Conservation (phyloP, 1,140 invertebrate genomes). For the Magallana ariakensis region DNA sequence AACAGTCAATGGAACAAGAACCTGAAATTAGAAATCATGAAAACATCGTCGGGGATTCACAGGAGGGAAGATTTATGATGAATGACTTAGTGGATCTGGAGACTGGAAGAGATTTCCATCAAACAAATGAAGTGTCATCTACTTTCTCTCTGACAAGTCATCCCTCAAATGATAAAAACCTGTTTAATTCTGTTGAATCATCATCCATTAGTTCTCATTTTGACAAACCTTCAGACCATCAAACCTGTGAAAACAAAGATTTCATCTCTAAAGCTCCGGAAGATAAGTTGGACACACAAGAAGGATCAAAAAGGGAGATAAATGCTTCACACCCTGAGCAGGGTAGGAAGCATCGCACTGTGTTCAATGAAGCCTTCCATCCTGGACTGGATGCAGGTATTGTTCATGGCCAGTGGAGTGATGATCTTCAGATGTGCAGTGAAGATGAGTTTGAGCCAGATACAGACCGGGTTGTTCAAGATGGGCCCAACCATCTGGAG, state of each 20-base stretch:
- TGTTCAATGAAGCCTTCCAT: neutral
- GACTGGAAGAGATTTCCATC: neutral
- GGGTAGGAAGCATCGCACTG: neutral
- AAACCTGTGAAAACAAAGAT: neutral
- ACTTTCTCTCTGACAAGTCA: neutral
- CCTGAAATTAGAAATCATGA: too few relatives aligned
- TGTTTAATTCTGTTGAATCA: neutral
- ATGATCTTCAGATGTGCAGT: neutral
- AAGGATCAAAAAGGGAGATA: neutral
- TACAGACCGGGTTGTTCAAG: slow-evolving; percentile 37
- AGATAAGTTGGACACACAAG: too few relatives aligned
- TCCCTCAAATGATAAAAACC: neutral
- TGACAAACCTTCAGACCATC: neutral
- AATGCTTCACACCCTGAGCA: neutral
- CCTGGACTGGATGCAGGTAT: neutral
- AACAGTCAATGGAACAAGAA: too few relatives aligned
- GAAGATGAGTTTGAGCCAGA: slow-evolving; percentile 13
- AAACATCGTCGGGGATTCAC: too few relatives aligned
- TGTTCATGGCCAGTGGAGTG: neutral
- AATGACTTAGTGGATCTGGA: neutral
- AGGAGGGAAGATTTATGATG: neutral
- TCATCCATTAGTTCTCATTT: neutral
- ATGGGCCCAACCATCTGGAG: neutral
- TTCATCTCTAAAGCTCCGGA: neutral
- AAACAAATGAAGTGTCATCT: neutral